Base-by-base conservation (phyloP, 2,888 invertebrate genomes). In the Plebejus argus region DNA sequence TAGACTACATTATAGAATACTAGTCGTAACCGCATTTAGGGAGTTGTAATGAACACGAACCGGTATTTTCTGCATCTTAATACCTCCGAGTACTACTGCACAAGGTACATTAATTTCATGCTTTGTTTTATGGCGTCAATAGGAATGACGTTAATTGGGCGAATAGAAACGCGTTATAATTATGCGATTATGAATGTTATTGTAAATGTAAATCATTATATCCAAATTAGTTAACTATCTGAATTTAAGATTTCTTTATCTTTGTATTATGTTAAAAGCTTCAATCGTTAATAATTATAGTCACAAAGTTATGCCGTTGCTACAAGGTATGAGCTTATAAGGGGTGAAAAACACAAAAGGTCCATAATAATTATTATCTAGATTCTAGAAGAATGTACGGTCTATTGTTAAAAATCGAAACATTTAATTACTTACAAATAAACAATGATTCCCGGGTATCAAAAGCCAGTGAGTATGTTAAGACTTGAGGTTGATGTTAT, bases 21-120 rank as follows among this genome's bases (percentile, higher is more conserved):
- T 86, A 86, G 91, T 86, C 84, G 82, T 82, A 87, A 88, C 91
- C 88, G 88, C 91, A 88, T 89, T 80, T 83, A 84, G 84, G 88
- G 85, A 87, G 91, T 84, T 85, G 79, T 81, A 79, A 82, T 85
- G 82, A 85, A 83, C 82, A 80, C 78, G 79, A 90, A 89, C 91
- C 86, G 87, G 90, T 86, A 89, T 83, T 86, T 84, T 86, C 90
- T 86, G 89, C 85, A 84, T 83, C 82, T 79, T 79, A 79, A 78
- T 86, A 88, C 87, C 87, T 86, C 82, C 82, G 81, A 79, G 80
- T 77, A 78, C 76, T 76, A 78, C 81, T 77, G 76, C 78, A 79
- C 70, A 78, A 71, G 20, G 35, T 35, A 71, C 39, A 71, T 71
- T 71, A 39, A 71, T 71, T 71, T 71, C 39, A 71, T 71, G 10